Base-by-base conservation (phyloP, 2,888 invertebrate species). In the Carterocephalus palaemon region DNA sequence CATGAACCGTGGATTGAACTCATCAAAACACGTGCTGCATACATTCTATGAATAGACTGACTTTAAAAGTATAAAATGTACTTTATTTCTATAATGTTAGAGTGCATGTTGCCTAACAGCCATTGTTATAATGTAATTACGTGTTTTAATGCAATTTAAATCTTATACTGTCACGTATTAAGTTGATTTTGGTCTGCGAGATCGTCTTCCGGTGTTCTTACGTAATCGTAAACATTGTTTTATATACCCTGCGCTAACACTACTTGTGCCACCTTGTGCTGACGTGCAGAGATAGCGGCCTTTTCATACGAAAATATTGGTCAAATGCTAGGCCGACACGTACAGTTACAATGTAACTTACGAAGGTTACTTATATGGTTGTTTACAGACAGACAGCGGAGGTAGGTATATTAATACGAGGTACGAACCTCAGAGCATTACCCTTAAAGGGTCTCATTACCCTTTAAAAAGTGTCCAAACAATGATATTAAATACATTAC, bases 1-100 rank as follows among this genome's bases (percentile, higher is more conserved):
- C n/a, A n/a, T n/a, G n/a, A n/a, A n/a, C n/a, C 24, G 37, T 37
- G 17, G 24, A 26, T 37, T 37, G 37, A 37, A 26, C 37, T 37
- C 37, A 12, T 26, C 3, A 28, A n/a, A 28, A 15, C 37, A 37
- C 37, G 37, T 37, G 37, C 16, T 37, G n/a, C 26, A 15, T 23
- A 16, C 36, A 17, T 10, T 26, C 26, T 26, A 37, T 37, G 10
- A 26, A 37, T 37, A 37, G 26, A 26, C n/a, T 10, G 7, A 16
- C 9, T 8, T 8, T 6, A 10, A n/a, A 6, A 10, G 17, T 7
- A 2, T n/a, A 19, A 19, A 17, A 12, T 12, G 9, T 2, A 17
- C 37, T 37, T n/a, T 37, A 37, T 37, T 2, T 1, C 4, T 10
- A 19, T 37, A 10, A 2, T 1, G 10, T 7, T 26, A 26, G 3